Base-by-base conservation (phyloP, 2,113 vertebrate genomes). In the Pungitius pungitius region DNA sequence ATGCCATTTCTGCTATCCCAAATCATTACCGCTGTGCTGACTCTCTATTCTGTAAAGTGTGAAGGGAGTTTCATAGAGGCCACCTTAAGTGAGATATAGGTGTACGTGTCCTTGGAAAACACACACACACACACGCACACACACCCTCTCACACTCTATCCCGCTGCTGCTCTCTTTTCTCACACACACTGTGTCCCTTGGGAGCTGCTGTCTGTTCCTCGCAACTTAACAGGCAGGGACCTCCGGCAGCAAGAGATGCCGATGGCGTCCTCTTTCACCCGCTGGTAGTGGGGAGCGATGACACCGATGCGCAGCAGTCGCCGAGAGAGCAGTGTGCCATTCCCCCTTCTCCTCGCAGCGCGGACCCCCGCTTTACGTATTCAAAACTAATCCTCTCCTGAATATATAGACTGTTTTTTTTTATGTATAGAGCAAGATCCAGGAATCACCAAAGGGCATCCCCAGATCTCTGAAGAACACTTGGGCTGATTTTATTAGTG, bases 401-500 rank as follows among this genome's bases (percentile, higher is more conserved):
- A 89, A 95, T 89, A 94, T 95, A 94, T 94, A 92, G 94, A 93
- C 94, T 94, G 88, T 87, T 94, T 95, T 42, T 42, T 42, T 42
- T 95, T 95, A 95, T 95, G 92, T 95, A 93, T 94, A 94, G 94
- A 93, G 91, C 92, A 93, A 92, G 90, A 92, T 94, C 93, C 88
- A 91, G 82, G 88, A 94, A 90, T 92, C 94, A 95, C 94, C 95
- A 96, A 95, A 93, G 93, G 94, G 93, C 94, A 94, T 95, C 93
- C 92, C 91, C 92, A 91, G 91, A 91, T 92, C 94, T 93, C 94
- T 83, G 89, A 94, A 94, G 94, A 95, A 95, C 94, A 95, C 93
- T 96, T 95, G 94, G 91, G 90, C 90, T 94, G 92, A 95, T 96
- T 95, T 96, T 95, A 96, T 95, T 95, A 94, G 94, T 84, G 91